A percentile compares a stretch with the other conserved stretches of the same genome.
Evolutionary conservation across 1,140 invertebrate genomes (phyloP).

Genomic region (Drosophila leontia): DNA sequence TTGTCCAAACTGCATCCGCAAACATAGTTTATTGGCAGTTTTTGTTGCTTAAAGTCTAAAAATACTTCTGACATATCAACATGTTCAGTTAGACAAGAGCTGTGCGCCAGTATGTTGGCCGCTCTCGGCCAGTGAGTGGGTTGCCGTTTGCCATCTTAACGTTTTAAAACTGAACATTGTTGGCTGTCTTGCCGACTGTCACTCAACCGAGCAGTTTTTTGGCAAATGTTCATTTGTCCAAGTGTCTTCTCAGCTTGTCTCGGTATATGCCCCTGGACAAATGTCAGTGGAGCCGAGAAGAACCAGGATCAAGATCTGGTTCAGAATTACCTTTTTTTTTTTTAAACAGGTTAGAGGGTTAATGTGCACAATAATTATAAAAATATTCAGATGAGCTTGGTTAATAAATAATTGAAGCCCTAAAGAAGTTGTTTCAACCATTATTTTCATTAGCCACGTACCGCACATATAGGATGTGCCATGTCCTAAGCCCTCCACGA

Average conservation of each 20-base stretch:
- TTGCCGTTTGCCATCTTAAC: slow-evolving; percentile 74
- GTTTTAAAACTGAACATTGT: slow-evolving; percentile 80
- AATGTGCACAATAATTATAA: too few species aligned
- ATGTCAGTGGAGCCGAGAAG: slow-evolving; percentile 23
- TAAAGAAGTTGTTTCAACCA: background rate
- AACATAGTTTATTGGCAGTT: slow-evolving; percentile 74
- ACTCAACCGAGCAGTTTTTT: slow-evolving; percentile 71
- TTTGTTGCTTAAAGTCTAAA: slow-evolving; percentile 76
- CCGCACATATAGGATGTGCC: background rate
- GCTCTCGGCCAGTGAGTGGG: slow-evolving; percentile 27
- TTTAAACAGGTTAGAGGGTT: background rate
- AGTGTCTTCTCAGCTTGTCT: slow-evolving; percentile 38
- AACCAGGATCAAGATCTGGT: slow-evolving; percentile 3
- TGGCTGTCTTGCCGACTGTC: slow-evolving; percentile 79
- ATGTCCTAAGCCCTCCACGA: slow-evolving; percentile 11
- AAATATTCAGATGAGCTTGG: background rate
- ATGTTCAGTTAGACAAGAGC: slow-evolving; percentile 70
- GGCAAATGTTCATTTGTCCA: slow-evolving; percentile 74
- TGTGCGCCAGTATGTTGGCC: slow-evolving; percentile 31
- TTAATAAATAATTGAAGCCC: background rate
- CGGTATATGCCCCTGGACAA: slow-evolving; percentile 40
- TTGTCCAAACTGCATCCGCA: slow-evolving; percentile 79
- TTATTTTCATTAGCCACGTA: slow-evolving; percentile 4
- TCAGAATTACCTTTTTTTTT: background rate
- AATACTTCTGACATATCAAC: slow-evolving; percentile 78